phyloP scores from a whole-genome alignment of 2,113 vertebrate species.

The Xyliphius kryptos region DNA sequence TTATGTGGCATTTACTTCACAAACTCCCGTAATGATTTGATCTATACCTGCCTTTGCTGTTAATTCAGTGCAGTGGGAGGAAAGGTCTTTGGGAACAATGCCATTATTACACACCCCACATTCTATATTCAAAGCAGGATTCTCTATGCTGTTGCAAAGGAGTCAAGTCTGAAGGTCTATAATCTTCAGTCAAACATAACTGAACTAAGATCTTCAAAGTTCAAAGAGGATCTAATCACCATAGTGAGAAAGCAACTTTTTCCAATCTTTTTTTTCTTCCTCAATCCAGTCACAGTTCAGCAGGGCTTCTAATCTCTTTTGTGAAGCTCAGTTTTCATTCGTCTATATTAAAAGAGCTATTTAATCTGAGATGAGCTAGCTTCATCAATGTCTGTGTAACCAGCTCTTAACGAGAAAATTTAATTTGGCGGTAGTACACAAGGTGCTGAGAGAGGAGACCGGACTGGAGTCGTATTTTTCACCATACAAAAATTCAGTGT shows the following conservation, averaged over 20 bases:
- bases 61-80: neutral
- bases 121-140: neutral
- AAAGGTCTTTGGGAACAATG: neutral
- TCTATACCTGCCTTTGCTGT: neutral
- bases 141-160: neutral
- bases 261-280: slow-evolving; percentile 9
- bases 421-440: slow-evolving; percentile 5
- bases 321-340: slow-evolving; percentile 23
- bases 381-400: slow-evolving; percentile 31
- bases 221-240: slow-evolving; percentile 20
- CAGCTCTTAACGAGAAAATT: slow-evolving; percentile 27
- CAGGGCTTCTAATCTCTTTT: slow-evolving; percentile 11
- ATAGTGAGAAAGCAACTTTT: slow-evolving; percentile 5
- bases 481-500: neutral
- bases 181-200: slow-evolving; percentile 4
- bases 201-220: slow-evolving; percentile 17
- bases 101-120: neutral
- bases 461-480: neutral
- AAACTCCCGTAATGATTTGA: neutral
- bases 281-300: slow-evolving; percentile 19
- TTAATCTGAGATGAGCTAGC: slow-evolving; percentile 11
- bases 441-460: neutral
- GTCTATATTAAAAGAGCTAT: slow-evolving; percentile 28
- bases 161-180: no score
- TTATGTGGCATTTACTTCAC: slow-evolving; percentile 2